Evolutionary conservation across 2,888 invertebrate genomes (phyloP), one percentile per base, ranked within the genome.

Genomic region (Hyppa rectilinea): DNA sequence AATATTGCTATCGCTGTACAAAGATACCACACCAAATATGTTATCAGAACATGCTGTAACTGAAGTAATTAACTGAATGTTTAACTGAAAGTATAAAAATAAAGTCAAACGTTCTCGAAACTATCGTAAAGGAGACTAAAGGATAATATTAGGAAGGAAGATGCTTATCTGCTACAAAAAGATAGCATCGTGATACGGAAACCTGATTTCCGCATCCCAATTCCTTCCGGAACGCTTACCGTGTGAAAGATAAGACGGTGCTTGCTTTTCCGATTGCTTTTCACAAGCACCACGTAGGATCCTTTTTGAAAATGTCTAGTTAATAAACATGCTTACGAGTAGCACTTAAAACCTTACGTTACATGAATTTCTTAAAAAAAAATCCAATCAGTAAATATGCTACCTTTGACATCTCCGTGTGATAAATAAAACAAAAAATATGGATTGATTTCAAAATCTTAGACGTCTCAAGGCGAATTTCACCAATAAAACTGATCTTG

Each of bases 171-270:
- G 6, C 52, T 10, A 78, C 45, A 73, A 75, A 80, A 20, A 36
- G 71, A 77, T 77, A 81, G 58, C 49, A 70, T 60, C 62, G 26
- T n/a, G 80, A 70, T 78, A 64, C 63, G 77, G 50, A 56, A 82
- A 63, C 78, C 62, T 55, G 63, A 82, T 78, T 64, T 71, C 56
- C 71, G 29, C 12, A 50, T 70, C 60, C 52, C 36, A 47, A 64
- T 71, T 71, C 52, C 52, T 60, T 49, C 56, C 63, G 56, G 71
- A 64, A 52, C 73, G 72, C 56, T 78, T 82, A 78, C 59, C 78
- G 50, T 69, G 59, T 45, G 23, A 45, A 45, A 78, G 59, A 61
- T 71, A 64, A 78, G 31, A 47, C 20, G 40, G 26, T 56, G 34
- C 40, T 62, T 50, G 40, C n/a, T 55, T 59, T 59, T 38, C 40